These are phyloP conservation scores for Acleris holmiana DNA, from an alignment of 2,888 invertebrate species.

Conservation along the genomic window DNA sequence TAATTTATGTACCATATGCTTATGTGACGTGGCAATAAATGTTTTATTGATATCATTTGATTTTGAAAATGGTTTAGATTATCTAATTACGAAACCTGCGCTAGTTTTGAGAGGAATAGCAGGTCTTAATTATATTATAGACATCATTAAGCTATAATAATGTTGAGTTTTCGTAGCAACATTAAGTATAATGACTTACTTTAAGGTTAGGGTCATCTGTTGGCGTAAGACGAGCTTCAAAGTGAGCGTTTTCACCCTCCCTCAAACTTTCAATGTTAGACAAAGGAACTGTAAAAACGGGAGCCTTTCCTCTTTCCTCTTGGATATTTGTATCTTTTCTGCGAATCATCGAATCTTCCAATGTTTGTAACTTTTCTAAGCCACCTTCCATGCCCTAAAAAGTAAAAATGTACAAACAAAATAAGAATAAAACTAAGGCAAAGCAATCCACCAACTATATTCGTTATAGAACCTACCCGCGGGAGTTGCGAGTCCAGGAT, in stretches of 20 bases:
- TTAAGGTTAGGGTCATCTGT: conserved; percentile 95
- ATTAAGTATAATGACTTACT: conserved; percentile 63
- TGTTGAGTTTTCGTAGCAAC: conserved; percentile 4
- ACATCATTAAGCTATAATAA: not conserved
- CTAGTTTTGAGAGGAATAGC: too few relatives aligned
- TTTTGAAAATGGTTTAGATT: too few relatives aligned
- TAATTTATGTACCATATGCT: too few relatives aligned
- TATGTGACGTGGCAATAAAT: too few relatives aligned
- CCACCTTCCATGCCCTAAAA: conserved; percentile 96
- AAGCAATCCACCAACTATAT: conserved; percentile 7
- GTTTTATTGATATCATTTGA: too few relatives aligned
- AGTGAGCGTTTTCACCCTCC: conserved; percentile 96
- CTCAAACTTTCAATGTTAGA: conserved; percentile 94
- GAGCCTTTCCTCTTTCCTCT: conserved; percentile 93
- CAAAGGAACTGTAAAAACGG: conserved; percentile 94
- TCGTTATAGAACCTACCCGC: conserved; percentile 84
- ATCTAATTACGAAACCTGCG: too few relatives aligned
- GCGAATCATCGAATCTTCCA: conserved; percentile 95
- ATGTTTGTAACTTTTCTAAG: conserved; percentile 94
- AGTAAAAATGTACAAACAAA: not conserved
- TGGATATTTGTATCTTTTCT: conserved; percentile 88
- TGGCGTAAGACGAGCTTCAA: conserved; percentile 94
- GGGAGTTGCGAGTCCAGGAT: conserved; percentile 97
- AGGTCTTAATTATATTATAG: too few relatives aligned
- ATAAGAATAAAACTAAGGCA: not conserved